Percentiles rank a stretch among this genome's conserved stretches.
phyloP scores from a whole-genome alignment of 2,797 vertebrate species.

The Paedocypris micromegethes region DNA sequence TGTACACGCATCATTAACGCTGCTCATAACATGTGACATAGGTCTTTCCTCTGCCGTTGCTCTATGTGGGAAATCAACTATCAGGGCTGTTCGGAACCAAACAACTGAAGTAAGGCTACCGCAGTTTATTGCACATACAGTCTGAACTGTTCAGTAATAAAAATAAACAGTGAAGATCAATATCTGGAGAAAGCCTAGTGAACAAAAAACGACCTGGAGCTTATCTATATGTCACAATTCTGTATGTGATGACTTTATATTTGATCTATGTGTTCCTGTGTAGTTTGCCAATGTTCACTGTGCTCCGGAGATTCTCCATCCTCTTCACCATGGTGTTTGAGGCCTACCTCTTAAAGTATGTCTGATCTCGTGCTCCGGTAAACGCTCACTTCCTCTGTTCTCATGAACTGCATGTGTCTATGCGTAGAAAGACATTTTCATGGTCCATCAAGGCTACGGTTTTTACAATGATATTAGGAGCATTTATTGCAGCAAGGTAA shows the following conservation, averaged over 20 bases:
- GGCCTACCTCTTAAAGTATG: slow-evolving; percentile 88
- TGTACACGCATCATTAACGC: neutral
- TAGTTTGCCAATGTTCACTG: slow-evolving; percentile 97
- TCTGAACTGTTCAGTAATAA: too few relatives aligned
- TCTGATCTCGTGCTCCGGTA: too few relatives aligned
- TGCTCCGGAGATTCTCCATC: slow-evolving; percentile 93
- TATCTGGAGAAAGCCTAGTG: too few relatives aligned
- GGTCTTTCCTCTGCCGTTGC: slow-evolving; percentile 95
- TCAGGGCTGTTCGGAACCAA: slow-evolving; percentile 94
- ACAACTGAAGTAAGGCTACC: slow-evolving; percentile 79
- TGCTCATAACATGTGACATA: slow-evolving; percentile 44
- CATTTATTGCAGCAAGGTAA: slow-evolving; percentile 93
- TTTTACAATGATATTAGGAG: slow-evolving; percentile 94
- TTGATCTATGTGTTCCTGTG: slow-evolving; percentile 19
- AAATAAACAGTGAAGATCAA: too few relatives aligned
- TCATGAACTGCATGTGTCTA: neutral
- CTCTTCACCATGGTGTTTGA: slow-evolving; percentile 96
- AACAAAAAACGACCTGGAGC: too few relatives aligned
- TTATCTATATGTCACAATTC: too few relatives aligned
- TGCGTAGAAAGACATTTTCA: slow-evolving; percentile 80
- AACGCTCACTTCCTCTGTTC: too few relatives aligned
- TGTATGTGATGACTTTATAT: too few relatives aligned
- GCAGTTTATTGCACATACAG: too few relatives aligned
- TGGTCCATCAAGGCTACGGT: slow-evolving; percentile 87
- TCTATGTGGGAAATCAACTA: slow-evolving; percentile 97